A percentile compares a stretch with the other conserved stretches of the same genome.
Evolutionary conservation across 2,113 vertebrate genomes (phyloP).

Genomic region (Dromiciops gliroides): DNA sequence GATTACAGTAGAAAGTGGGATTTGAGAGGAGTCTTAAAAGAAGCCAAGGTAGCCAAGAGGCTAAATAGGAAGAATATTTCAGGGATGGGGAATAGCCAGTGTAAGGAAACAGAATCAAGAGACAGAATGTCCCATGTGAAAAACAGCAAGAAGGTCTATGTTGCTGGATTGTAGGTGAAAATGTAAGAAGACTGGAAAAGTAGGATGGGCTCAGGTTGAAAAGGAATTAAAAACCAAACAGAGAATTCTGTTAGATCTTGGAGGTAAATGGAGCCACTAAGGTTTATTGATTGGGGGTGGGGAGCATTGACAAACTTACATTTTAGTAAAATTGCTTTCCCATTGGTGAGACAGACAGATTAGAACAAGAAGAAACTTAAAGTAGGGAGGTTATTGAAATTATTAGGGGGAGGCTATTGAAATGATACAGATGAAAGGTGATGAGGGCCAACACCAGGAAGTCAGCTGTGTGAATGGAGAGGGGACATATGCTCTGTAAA

Average conservation of each 20-base stretch:
- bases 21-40: neutral
- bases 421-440: neutral
- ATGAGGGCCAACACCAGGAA: no score
- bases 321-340: neutral
- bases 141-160: neutral
- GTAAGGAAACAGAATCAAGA: neutral
- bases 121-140: neutral
- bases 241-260: neutral
- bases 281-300: neutral
- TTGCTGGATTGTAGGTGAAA: neutral
- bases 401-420: neutral
- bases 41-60: neutral
- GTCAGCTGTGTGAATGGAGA: neutral
- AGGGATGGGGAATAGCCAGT: neutral
- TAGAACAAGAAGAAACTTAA: neutral
- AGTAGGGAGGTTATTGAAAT: neutral
- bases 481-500: no score
- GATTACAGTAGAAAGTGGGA: neutral
- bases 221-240: neutral
- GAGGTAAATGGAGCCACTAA: neutral
- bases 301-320: neutral
- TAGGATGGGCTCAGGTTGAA: neutral
- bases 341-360: neutral
- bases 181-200: neutral
- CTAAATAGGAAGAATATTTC: neutral